phyloP scores from a whole-genome alignment of 2,113 vertebrate species.

The Pipa parva region DNA sequence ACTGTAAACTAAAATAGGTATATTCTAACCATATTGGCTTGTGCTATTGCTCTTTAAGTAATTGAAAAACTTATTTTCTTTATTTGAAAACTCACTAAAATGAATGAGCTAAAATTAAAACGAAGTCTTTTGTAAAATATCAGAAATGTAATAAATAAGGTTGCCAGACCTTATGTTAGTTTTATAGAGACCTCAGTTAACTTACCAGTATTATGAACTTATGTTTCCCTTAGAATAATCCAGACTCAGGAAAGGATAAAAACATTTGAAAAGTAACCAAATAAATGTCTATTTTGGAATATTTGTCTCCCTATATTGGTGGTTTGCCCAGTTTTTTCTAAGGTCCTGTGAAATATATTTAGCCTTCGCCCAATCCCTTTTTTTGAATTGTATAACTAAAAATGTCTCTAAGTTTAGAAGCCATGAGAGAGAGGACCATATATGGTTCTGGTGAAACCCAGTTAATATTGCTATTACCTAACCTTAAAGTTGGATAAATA shows the following conservation, averaged over 20 bases:
- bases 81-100: too few species aligned
- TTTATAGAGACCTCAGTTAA: not conserved
- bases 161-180: not conserved
- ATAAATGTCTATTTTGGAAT: constrained; percentile 14
- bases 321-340: constrained; percentile 25
- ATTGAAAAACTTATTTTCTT: too few species aligned
- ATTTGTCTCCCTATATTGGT: constrained; percentile 28
- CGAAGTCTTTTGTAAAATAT: too few species aligned
- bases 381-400: constrained; percentile 5
- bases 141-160: constrained; percentile 3
- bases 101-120: too few species aligned
- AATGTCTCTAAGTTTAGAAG: constrained; percentile 9
- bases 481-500: constrained; percentile 30
- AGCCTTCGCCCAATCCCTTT: not conserved
- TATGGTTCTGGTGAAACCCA: constrained; percentile 23
- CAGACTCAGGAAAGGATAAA: not conserved
- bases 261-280: constrained; percentile 1
- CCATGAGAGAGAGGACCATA: constrained; percentile 15
- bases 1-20: too few species aligned
- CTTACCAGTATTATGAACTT: not conserved
- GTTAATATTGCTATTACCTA: constrained; percentile 14
- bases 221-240: not conserved
- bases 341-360: constrained; percentile 24
- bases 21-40: too few species aligned
- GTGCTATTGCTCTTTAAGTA: too few species aligned